Percentiles rank a stretch among this genome's conserved stretches.
phyloP scores from a whole-genome alignment of 2,797 vertebrate genomes.

The Sylvia borin region DNA sequence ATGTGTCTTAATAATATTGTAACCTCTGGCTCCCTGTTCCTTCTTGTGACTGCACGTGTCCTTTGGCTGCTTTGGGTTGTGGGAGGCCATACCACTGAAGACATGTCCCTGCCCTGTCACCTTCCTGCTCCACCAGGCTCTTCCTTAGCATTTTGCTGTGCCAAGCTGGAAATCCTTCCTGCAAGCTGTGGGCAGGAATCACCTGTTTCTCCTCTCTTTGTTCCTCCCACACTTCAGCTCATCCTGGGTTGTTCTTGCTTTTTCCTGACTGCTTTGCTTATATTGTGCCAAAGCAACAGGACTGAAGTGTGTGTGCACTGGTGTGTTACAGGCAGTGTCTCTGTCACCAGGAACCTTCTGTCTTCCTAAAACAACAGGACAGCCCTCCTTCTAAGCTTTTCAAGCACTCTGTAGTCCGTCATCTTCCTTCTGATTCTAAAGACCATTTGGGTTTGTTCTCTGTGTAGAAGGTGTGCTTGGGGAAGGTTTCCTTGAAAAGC shows the following conservation, averaged over 20 bases:
- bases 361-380: background rate
- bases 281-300: background rate
- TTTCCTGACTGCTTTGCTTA: background rate
- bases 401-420: background rate
- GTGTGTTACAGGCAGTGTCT: background rate
- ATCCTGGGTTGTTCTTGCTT: background rate
- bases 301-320: background rate
- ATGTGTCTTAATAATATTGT: background rate
- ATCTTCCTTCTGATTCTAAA: background rate
- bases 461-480: background rate
- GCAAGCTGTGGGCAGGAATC: background rate
- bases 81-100: background rate
- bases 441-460: background rate
- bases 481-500: background rate
- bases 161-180: background rate
- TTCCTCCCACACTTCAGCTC: background rate
- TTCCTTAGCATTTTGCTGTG: background rate
- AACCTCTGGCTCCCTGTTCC: background rate
- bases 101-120: background rate
- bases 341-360: background rate
- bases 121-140: background rate
- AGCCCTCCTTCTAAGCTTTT: background rate
- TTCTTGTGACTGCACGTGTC: rapidly evolving
- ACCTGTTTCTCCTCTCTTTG: background rate
- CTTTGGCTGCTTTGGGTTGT: rapidly evolving